Conservation (phyloP, 2,888 invertebrate genomes). For the Melinaea menophilus region DNA sequence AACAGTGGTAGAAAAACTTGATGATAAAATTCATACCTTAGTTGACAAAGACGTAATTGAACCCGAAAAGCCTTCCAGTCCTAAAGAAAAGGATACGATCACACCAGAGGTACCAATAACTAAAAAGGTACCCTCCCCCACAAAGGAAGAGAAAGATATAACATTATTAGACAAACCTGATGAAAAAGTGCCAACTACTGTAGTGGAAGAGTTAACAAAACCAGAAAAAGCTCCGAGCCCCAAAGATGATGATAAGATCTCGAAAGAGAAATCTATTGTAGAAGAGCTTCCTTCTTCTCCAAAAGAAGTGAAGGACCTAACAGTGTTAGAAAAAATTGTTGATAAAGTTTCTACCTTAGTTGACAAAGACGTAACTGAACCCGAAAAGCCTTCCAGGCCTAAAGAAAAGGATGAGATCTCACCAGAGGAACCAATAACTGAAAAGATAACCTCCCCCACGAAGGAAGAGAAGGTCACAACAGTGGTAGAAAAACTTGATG, state of each 20-base stretch:
- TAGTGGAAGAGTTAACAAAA: neutral
- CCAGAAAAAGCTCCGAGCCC: slow-evolving; percentile 1
- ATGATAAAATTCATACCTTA: no score
- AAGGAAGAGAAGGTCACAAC: neutral
- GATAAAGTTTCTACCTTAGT: neutral
- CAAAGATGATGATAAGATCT: neutral
- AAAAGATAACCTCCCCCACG: neutral
- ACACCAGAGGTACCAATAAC: neutral
- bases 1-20: no score
- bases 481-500: neutral
- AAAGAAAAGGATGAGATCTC: neutral
- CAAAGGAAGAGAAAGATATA: neutral
- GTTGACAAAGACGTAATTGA: neutral
- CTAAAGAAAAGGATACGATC: neutral
- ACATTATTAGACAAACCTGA: neutral
- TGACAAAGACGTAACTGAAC: neutral
- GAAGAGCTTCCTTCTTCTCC: neutral
- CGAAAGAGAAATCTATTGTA: neutral
- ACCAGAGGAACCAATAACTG: neutral
- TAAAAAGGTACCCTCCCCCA: neutral
- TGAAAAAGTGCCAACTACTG: slow-evolving; percentile 8
- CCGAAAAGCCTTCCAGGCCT: neutral
- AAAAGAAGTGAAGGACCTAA: neutral
- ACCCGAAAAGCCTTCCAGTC: neutral
- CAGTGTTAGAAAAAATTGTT: neutral